A percentile compares a stretch with the other conserved stretches of the same genome.
phyloP scores from a whole-genome alignment of 2,797 vertebrate genomes.

The Rousettus madagascariensis region DNA sequence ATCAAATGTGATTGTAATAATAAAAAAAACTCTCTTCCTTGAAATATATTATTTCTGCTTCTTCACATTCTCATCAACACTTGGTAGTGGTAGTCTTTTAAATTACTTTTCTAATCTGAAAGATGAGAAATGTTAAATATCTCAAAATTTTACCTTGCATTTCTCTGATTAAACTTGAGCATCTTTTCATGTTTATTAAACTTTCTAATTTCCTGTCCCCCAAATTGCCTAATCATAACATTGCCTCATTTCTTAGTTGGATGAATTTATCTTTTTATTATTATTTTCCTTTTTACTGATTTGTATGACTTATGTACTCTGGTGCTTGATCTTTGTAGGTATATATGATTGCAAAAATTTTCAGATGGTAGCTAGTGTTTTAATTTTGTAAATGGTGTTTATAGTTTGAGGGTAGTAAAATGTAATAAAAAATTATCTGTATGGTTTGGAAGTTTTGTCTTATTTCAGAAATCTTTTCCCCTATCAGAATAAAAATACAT shows the following conservation, averaged over 20 bases:
- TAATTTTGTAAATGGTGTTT: not conserved
- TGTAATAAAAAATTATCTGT: not conserved
- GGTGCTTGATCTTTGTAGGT: not conserved
- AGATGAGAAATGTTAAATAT: not conserved
- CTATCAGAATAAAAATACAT: not conserved
- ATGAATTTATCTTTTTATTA: not conserved
- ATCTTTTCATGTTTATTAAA: not conserved
- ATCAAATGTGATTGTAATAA: not conserved
- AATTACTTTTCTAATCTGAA: not conserved
- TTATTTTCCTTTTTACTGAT: not conserved
- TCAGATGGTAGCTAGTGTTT: not conserved
- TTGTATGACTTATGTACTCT: not conserved
- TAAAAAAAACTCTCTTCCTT: not conserved
- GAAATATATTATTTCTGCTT: not conserved
- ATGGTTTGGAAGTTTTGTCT: not conserved
- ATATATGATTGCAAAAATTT: not conserved
- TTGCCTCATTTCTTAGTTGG: not conserved
- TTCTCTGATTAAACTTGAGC: not conserved
- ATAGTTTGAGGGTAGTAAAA: not conserved
- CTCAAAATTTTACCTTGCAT: not conserved
- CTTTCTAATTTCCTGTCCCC: not conserved
- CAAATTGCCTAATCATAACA: not conserved
- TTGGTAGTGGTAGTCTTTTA: not conserved
- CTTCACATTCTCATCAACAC: not conserved
- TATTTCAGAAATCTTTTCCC: not conserved